These are phyloP conservation scores for Acrocyrtus sp. DNA, from an alignment of 2,888 invertebrate species.

Conservation along the genomic window DNA sequence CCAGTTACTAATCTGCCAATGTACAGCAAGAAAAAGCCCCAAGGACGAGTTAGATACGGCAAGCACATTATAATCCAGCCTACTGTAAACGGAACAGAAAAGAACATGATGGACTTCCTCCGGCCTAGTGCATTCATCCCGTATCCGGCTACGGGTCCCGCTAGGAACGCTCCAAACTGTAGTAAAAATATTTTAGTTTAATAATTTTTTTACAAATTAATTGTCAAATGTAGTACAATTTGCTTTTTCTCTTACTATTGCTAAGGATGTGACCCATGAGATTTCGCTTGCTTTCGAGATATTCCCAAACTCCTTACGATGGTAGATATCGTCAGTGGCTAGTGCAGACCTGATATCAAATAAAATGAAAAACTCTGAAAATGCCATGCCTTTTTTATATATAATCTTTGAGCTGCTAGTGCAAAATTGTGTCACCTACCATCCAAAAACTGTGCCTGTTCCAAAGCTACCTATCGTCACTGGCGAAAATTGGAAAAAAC, in stretches of 20 bases:
- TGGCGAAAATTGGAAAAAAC: too few species aligned
- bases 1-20: slow-evolving; percentile 66
- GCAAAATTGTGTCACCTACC: too few species aligned
- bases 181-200: slow-evolving; percentile 60
- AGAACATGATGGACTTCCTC: slow-evolving; percentile 21
- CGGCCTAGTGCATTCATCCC: slow-evolving; percentile 49
- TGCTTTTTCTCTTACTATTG: slow-evolving; percentile 31
- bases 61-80: slow-evolving; percentile 66
- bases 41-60: slow-evolving; percentile 22
- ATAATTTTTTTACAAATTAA: neutral
- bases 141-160: slow-evolving; percentile 53
- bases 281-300: slow-evolving; percentile 68
- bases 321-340: slow-evolving; percentile 15
- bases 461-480: slow-evolving; percentile 34
- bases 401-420: too few species aligned
- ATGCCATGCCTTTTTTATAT: too few species aligned
- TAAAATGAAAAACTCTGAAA: neutral
- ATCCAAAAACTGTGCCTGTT: slow-evolving; percentile 35
- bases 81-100: slow-evolving; percentile 65
- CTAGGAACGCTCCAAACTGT: slow-evolving; percentile 43
- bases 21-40: slow-evolving; percentile 61
- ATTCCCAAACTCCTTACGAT: slow-evolving; percentile 4
- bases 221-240: too few species aligned
- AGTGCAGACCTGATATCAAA: slow-evolving; percentile 13
- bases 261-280: slow-evolving; percentile 71